Conservation (phyloP, 2,888 invertebrate genomes). For the Bedellia somnulentella region DNA sequence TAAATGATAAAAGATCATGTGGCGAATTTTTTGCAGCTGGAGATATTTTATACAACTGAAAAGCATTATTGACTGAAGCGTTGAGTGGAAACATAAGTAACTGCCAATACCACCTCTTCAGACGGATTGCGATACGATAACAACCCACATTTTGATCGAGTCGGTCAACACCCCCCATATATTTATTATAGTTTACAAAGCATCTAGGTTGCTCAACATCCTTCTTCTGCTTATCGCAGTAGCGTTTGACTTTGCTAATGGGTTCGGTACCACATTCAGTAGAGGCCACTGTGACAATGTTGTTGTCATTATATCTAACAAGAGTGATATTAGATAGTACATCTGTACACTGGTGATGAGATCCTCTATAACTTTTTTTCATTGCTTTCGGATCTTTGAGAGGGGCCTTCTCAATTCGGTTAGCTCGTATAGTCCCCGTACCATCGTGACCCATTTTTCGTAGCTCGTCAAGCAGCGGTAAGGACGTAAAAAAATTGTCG, state of each 20-base stretch:
- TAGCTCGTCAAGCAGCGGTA: constrained; percentile 7
- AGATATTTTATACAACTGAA: too few relatives aligned
- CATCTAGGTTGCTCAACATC: too few relatives aligned
- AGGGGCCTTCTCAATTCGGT: too few relatives aligned
- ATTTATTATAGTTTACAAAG: too few relatives aligned
- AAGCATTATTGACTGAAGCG: constrained; percentile 9
- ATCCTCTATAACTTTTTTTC: constrained; percentile 2
- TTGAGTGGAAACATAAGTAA: constrained; percentile 10
- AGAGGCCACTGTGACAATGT: constrained; percentile 2
- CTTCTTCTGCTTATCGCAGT: constrained; percentile 3
- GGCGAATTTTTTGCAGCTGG: too few relatives aligned
- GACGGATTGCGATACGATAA: constrained; percentile 6
- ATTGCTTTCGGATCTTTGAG: too few relatives aligned
- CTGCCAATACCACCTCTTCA: constrained; percentile 9
- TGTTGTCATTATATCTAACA: constrained; percentile 4
- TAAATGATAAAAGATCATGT: too few relatives aligned
- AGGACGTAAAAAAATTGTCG: constrained; percentile 9
- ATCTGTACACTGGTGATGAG: constrained; percentile 4
- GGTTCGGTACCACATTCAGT: constrained; percentile 4
- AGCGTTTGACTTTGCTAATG: constrained; percentile 9
- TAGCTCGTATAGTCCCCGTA: not conserved
- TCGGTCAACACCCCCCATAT: too few relatives aligned
- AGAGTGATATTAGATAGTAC: constrained; percentile 4
- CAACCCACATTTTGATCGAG: constrained; percentile 10
- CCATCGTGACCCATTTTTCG: constrained; percentile 4